Conservation (phyloP, 1,140 invertebrate genomes). For the Trachymyrmex septentrionalis region DNA sequence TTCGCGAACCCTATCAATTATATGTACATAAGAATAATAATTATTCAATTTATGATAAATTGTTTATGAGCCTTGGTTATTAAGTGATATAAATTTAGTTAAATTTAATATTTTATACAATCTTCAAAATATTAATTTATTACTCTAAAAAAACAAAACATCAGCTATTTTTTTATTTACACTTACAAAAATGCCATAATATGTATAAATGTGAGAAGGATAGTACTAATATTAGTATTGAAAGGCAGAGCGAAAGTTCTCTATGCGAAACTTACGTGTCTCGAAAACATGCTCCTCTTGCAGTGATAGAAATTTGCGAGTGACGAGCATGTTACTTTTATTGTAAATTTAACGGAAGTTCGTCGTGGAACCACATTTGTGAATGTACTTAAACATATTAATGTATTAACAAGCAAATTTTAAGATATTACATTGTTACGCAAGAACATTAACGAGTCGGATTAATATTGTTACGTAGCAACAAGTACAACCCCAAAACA, state of each 20-base stretch:
- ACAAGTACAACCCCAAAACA: conserved; percentile 72
- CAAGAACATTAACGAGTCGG: conserved; percentile 59
- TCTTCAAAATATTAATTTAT: neutral
- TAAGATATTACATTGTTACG: conserved; percentile 69
- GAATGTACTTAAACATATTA: conserved; percentile 56
- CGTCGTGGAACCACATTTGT: conserved; percentile 37
- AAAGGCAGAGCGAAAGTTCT: conserved; percentile 4
- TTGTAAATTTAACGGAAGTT: conserved; percentile 46
- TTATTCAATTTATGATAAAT: neutral
- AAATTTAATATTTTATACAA: neutral
- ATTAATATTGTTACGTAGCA: conserved; percentile 72
- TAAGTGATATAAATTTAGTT: neutral
- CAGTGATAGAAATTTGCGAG: conserved; percentile 36
- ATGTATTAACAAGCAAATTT: conserved; percentile 62
- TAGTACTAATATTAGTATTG: conserved; percentile 34
- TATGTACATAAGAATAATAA: neutral
- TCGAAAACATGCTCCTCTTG: conserved; percentile 36
- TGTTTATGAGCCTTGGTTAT: conserved; percentile 45
- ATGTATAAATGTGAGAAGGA: neutral
- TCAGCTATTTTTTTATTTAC: conserved; percentile 55
- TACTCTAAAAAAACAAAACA: neutral
- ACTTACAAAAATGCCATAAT: conserved; percentile 49
- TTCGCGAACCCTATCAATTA: neutral
- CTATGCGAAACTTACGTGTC: conserved; percentile 9
- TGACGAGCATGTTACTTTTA: conserved; percentile 4